Conservation (phyloP, 2,113 vertebrate genomes). For the Bambusicola thoracicus region DNA sequence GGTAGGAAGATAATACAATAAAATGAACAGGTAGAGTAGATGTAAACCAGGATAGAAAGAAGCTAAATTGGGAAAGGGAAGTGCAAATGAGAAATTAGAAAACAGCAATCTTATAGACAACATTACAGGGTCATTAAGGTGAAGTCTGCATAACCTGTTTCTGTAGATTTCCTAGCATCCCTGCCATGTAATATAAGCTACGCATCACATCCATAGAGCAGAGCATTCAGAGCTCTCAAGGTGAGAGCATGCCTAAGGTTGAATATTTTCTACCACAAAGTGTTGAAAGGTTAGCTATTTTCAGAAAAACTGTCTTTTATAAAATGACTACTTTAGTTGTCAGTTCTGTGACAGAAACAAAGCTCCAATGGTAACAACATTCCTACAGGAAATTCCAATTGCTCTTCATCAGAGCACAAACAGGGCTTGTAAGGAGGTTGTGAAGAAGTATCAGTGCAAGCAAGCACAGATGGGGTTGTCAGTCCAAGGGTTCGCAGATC, state of each 20-base stretch:
- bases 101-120: not conserved
- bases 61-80: not conserved
- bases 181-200: rapidly evolving
- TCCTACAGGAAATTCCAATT: not conserved
- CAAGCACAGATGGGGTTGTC: not conserved
- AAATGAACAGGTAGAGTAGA: not conserved
- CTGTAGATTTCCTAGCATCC: not conserved
- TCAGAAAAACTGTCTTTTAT: not conserved
- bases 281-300: not conserved
- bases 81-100: not conserved
- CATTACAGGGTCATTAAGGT: not conserved
- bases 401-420: not conserved
- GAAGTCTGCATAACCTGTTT: not conserved
- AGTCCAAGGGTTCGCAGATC: not conserved
- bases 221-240: not conserved
- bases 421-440: not conserved
- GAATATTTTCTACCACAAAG: not conserved
- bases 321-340: not conserved
- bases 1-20: not conserved
- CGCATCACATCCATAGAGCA: not conserved
- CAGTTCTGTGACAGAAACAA: not conserved
- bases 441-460: not conserved
- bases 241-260: not conserved
- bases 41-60: not conserved
- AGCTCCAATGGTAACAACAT: not conserved